Evolutionary conservation across 1,140 invertebrate species (phyloP).

Genomic region (Drosophila auraria): DNA sequence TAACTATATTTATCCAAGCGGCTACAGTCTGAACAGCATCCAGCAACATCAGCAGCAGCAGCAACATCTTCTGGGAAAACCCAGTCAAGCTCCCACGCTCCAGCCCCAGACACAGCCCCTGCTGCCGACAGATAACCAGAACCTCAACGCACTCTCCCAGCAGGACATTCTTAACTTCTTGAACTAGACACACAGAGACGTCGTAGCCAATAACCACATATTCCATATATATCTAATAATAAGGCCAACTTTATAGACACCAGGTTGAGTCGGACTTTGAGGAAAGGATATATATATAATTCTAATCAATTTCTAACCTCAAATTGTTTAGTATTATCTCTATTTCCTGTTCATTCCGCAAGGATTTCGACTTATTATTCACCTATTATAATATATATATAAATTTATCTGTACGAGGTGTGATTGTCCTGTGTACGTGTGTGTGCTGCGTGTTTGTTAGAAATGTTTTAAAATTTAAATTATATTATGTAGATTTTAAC

Average conservation of each 20-base stretch:
- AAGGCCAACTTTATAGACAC: slow-evolving; percentile 10
- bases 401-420: slow-evolving; percentile 38
- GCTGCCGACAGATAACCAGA: slow-evolving; percentile 66
- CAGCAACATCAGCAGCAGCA: slow-evolving; percentile 43
- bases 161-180: slow-evolving; percentile 83
- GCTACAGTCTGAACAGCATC: slow-evolving; percentile 60
- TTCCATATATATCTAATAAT: slow-evolving; percentile 35
- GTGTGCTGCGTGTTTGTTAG: slow-evolving; percentile 46
- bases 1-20: slow-evolving; percentile 77
- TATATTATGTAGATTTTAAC: slow-evolving; percentile 57
- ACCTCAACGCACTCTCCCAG: slow-evolving; percentile 78
- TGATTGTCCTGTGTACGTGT: slow-evolving; percentile 43
- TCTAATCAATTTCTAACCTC: background rate
- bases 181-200: slow-evolving; percentile 57
- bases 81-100: slow-evolving; percentile 48
- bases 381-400: slow-evolving; percentile 37
- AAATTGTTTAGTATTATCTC: too few species aligned
- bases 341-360: background rate
- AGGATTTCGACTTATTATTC: slow-evolving; percentile 1
- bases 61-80: slow-evolving; percentile 50
- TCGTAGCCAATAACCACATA: slow-evolving; percentile 51
- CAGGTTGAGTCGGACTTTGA: slow-evolving; percentile 2
- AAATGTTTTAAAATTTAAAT: slow-evolving; percentile 52
- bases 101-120: slow-evolving; percentile 55
- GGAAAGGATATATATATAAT: background rate